Percentiles rank a stretch among this genome's conserved stretches.
Evolutionary conservation across 2,113 vertebrate species (phyloP).

Genomic region (Ceyx cyanopectus): DNA sequence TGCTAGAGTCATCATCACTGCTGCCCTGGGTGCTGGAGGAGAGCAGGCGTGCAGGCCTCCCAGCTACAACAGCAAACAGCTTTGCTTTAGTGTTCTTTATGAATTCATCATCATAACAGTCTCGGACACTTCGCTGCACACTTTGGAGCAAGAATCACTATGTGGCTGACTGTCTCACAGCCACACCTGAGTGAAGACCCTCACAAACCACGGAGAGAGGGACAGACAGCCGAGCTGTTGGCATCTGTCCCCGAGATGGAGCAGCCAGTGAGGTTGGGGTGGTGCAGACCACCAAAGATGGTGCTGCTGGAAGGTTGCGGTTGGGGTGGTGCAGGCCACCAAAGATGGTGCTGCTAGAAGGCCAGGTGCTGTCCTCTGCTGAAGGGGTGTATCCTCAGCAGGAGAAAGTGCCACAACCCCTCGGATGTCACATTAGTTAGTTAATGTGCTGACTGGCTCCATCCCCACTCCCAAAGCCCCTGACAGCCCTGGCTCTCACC

Average conservation of each 20-base stretch:
- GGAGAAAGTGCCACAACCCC: neutral
- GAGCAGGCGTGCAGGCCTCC: constrained; percentile 51
- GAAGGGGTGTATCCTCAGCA: neutral
- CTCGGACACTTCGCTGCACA: neutral
- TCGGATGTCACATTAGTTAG: rapidly evolving
- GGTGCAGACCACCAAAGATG: neutral
- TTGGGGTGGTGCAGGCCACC: neutral
- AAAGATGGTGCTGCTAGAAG: neutral
- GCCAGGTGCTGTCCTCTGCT: too few relatives aligned
- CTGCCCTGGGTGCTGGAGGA: constrained; percentile 73
- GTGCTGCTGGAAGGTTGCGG: too few relatives aligned
- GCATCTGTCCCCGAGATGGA: neutral
- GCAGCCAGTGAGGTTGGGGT: neutral
- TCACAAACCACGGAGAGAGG: neutral
- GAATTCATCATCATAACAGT: neutral
- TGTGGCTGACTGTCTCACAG: neutral
- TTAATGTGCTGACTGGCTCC: neutral
- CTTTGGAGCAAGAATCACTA: neutral
- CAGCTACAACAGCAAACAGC: constrained; percentile 55
- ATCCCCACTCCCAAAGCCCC: neutral
- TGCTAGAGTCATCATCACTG: constrained; percentile 69
- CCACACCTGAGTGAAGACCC: neutral
- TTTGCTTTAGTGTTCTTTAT: neutral
- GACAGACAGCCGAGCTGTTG: neutral
- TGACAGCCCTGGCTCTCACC: neutral